These are phyloP conservation scores for Therioaphis trifolii DNA, from an alignment of 2,888 invertebrate genomes.

Conservation along the genomic window DNA sequence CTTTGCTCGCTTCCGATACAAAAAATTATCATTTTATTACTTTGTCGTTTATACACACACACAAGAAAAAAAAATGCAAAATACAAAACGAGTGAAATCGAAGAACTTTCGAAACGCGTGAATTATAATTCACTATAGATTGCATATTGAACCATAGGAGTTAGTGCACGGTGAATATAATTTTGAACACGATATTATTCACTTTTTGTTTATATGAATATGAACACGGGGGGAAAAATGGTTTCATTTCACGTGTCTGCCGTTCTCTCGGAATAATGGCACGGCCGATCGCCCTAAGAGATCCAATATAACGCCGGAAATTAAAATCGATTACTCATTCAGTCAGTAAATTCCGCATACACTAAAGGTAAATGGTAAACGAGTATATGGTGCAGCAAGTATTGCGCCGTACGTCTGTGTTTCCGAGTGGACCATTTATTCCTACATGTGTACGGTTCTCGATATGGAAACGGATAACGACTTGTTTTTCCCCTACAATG, in stretches of 20 bases:
- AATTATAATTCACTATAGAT: too few relatives aligned
- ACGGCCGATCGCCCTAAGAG: slow-evolving; percentile 53
- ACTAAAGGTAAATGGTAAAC: neutral
- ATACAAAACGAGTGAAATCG: too few relatives aligned
- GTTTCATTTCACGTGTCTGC: slow-evolving; percentile 50
- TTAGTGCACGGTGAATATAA: neutral
- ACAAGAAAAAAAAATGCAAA: too few relatives aligned
- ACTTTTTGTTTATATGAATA: slow-evolving; percentile 14
- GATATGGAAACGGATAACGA: slow-evolving; percentile 46
- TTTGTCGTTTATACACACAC: too few relatives aligned
- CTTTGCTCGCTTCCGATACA: too few relatives aligned
- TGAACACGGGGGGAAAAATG: slow-evolving; percentile 11
- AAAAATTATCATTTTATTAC: too few relatives aligned
- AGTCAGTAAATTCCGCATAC: slow-evolving; percentile 44
- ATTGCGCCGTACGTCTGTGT: slow-evolving; percentile 15
- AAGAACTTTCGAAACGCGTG: too few relatives aligned
- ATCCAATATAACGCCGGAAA: slow-evolving; percentile 61
- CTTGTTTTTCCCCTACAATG: neutral
- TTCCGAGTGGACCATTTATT: slow-evolving; percentile 47
- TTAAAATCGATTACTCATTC: slow-evolving; percentile 62
- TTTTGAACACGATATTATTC: slow-evolving; percentile 9
- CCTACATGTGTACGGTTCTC: neutral
- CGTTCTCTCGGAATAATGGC: slow-evolving; percentile 37
- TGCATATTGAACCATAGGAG: neutral
- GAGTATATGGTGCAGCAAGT: slow-evolving; percentile 4